These are phyloP conservation scores for Noctuana brunneofusca DNA, from an alignment of 2,888 invertebrate species.

Conservation along the genomic window DNA sequence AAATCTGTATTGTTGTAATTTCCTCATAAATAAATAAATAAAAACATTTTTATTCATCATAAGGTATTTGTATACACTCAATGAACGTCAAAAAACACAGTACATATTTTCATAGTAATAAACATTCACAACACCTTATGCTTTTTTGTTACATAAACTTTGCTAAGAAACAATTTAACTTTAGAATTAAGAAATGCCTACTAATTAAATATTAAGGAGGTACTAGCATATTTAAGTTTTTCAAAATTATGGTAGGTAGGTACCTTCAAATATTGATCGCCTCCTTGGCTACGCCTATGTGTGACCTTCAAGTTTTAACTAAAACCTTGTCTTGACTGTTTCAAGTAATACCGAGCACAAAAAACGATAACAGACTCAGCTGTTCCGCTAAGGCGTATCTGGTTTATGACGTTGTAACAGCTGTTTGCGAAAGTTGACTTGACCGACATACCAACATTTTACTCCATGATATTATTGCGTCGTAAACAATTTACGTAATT, in stretches of 20 bases:
- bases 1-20: no score
- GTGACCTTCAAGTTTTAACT: slow-evolving; percentile 16
- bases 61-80: no score
- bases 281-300: slow-evolving; percentile 2
- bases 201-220: background rate
- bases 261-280: slow-evolving; percentile 2
- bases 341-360: slow-evolving; percentile 31
- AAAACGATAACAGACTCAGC: slow-evolving; percentile 52
- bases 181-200: background rate
- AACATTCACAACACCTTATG: no score
- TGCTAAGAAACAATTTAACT: background rate
- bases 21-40: no score
- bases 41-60: no score
- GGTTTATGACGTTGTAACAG: slow-evolving; percentile 67
- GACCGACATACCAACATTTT: slow-evolving; percentile 43
- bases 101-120: no score
- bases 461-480: slow-evolving; percentile 17
- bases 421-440: slow-evolving; percentile 72
- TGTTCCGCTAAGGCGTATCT: slow-evolving; percentile 50
- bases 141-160: background rate
- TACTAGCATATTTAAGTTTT: background rate
- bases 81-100: no score
- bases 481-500: slow-evolving; percentile 24
- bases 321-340: background rate
- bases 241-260: background rate